A percentile compares a stretch with the other conserved stretches of the same genome.
Conservation (phyloP, 1,140 invertebrate species). For the Radopholus similis region DNA sequence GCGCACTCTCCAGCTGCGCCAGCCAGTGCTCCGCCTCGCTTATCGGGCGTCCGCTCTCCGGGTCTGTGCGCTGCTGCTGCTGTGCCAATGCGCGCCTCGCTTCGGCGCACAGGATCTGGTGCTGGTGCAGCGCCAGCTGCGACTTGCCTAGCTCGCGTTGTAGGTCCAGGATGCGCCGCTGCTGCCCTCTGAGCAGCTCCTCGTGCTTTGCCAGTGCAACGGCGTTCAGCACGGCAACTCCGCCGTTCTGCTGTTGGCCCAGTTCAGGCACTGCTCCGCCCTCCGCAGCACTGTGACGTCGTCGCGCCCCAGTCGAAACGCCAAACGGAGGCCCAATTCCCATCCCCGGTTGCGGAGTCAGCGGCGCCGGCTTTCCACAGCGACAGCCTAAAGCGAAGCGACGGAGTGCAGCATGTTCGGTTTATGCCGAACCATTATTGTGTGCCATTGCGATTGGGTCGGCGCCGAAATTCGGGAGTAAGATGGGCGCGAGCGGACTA, state of each 20-base stretch:
- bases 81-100: not conserved
- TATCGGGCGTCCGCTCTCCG: slow-evolving; percentile 22
- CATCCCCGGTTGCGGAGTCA: too few relatives aligned
- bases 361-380: too few relatives aligned
- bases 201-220: slow-evolving; percentile 45
- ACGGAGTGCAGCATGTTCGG: too few relatives aligned
- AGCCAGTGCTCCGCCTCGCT: slow-evolving; percentile 39
- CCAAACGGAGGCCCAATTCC: too few relatives aligned
- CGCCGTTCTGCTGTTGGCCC: not conserved
- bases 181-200: slow-evolving; percentile 71
- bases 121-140: slow-evolving; percentile 51
- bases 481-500: too few relatives aligned
- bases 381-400: too few relatives aligned
- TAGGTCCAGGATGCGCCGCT: slow-evolving; percentile 79
- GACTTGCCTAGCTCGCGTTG: slow-evolving; percentile 71
- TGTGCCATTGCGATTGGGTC: not conserved
- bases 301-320: too few relatives aligned
- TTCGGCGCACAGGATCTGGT: slow-evolving; percentile 46
- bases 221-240: slow-evolving; percentile 23
- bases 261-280: not conserved
- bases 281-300: too few relatives aligned
- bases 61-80: not conserved
- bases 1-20: slow-evolving; percentile 22
- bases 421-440: too few relatives aligned
- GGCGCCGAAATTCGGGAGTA: too few relatives aligned